Base-by-base conservation (phyloP, 2,113 vertebrate genomes). In the Hoplias malabaricus region DNA sequence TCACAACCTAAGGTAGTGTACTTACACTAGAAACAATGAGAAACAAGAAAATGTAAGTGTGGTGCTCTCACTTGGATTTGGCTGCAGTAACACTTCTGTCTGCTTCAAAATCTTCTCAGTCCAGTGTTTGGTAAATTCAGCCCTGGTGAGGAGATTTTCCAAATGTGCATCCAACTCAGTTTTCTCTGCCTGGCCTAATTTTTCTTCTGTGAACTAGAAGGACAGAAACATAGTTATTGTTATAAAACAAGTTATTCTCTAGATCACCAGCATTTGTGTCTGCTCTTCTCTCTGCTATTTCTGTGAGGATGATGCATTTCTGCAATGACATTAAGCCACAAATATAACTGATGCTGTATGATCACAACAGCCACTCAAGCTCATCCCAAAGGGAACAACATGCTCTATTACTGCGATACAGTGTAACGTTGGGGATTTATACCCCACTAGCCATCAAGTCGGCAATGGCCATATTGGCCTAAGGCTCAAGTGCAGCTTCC, bases 21-120 rank as follows among this genome's bases (percentile, higher is more conserved):
- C 33, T 29, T 3, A 2, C n/a, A 4, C 19, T 12, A 12, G 34
- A 43, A 74, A 31, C 48, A 19, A 25, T 57, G 33, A 12, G 16
- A 59, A 5, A 11, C 36, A 23, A 12, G 5, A 25, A 19, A 65
- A 16, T 43, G 23, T n/a, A 61, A 3, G 16, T 42, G n/a, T 4
- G 5, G 27, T 14, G 13, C 0, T 71, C 94, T 94, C 94, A 99
- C 98, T 99, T 88, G 98, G 98, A 88, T 99, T 99, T 85, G 98
- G 98, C 82, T 99, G 97, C 73, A 99, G 69, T 77, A 99, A 86
- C 5, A 99, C 95, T 85, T 99, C 98, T 4, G 98, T 98, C 88
- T 99, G 98, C 82, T 95, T 98, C 94, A 98, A 93, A 72, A 99
- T 96, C 91, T 92, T 96, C 82, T 99, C 98, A 56, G 98, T 98